Evolutionary conservation across 2,797 vertebrate species (phyloP).

Genomic region (Chiloscyllium punctatum): DNA sequence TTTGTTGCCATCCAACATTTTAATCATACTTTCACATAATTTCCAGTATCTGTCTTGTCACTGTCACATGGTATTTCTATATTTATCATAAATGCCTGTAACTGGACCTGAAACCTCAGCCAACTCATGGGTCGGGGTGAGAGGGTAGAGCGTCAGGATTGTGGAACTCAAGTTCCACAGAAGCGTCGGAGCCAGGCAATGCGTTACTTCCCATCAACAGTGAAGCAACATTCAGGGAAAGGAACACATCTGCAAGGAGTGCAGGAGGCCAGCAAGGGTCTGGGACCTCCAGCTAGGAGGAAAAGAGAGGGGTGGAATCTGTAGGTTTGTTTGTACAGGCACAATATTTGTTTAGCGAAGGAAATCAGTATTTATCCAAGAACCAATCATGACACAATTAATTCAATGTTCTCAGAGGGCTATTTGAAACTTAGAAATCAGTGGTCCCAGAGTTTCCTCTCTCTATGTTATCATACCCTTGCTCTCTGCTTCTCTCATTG

Average conservation of each 20-base stretch:
- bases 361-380: slow-evolving; percentile 6
- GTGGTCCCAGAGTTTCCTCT: not conserved
- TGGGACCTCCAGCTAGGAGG: not conserved
- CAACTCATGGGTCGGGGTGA: not conserved
- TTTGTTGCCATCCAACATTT: not conserved
- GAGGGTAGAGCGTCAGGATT: not conserved
- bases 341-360: not conserved
- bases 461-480: not conserved
- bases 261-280: not conserved
- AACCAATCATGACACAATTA: not conserved
- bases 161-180: not conserved
- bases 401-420: not conserved
- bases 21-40: not conserved
- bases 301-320: not conserved
- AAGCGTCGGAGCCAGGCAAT: not conserved
- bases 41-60: not conserved
- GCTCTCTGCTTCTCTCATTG: not conserved
- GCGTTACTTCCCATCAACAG: not conserved
- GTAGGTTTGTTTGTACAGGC: not conserved
- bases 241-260: not conserved
- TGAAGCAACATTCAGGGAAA: not conserved
- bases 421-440: not conserved
- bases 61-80: not conserved
- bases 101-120: not conserved
- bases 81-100: not conserved